Conservation (phyloP, 2,888 invertebrate genomes). For the Helobdella robusta region DNA sequence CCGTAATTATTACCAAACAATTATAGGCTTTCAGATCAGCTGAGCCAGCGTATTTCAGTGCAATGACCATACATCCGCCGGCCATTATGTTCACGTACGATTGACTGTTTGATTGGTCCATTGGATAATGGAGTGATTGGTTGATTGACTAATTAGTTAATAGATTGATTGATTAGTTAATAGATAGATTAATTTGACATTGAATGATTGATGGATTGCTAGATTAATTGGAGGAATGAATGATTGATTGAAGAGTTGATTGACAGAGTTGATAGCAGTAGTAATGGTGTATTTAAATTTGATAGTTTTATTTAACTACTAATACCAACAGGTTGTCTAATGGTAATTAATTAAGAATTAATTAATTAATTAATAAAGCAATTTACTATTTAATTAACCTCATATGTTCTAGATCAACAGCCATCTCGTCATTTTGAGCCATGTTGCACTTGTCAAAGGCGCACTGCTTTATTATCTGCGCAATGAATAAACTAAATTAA, state of each 20-base stretch:
- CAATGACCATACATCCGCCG: constrained; percentile 86
- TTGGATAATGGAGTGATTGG: not conserved
- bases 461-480: constrained; percentile 58
- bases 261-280: too few species aligned
- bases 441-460: constrained; percentile 60
- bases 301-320: not conserved
- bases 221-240: too few species aligned
- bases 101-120: constrained; percentile 59
- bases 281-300: too few species aligned
- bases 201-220: too few species aligned
- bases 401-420: constrained; percentile 81
- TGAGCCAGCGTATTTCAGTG: constrained; percentile 84
- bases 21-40: constrained; percentile 64
- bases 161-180: not conserved
- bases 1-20: constrained; percentile 28
- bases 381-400: constrained; percentile 55
- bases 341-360: not conserved
- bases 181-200: too few species aligned
- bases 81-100: constrained; percentile 91
- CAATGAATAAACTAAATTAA: constrained; percentile 13
- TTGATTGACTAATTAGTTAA: not conserved
- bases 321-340: not conserved
- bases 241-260: too few species aligned
- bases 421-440: constrained; percentile 41
- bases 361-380: not conserved